Evolutionary conservation across 2,888 invertebrate species (phyloP).

Genomic region (Trichogramma dendrolimi): DNA sequence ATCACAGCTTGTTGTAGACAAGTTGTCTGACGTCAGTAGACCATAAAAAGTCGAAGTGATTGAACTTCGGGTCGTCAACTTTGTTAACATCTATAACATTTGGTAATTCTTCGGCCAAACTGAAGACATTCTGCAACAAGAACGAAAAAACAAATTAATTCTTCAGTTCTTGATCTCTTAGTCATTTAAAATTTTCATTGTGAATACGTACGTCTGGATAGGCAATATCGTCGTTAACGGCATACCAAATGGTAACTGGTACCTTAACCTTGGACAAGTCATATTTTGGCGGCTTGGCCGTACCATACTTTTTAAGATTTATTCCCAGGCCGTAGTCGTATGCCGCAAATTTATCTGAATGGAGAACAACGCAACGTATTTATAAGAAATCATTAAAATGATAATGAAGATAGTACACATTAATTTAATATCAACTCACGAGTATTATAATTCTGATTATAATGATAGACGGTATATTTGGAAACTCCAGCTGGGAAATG

Average conservation of each 20-base stretch:
- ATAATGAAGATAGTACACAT: background rate
- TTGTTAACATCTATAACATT: background rate
- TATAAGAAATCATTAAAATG: background rate
- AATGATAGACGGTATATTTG: slow-evolving; percentile 21
- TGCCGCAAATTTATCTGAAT: slow-evolving; percentile 11
- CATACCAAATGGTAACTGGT: slow-evolving; percentile 18
- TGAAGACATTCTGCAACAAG: background rate
- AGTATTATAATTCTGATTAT: slow-evolving; percentile 24
- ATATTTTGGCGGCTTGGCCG: background rate
- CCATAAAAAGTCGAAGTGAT: background rate
- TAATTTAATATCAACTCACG: slow-evolving; percentile 13
- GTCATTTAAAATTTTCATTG: too few relatives aligned
- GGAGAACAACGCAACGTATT: background rate
- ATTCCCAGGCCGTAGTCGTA: slow-evolving; percentile 7
- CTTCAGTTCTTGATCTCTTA: too few relatives aligned
- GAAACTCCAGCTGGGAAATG: slow-evolving; percentile 32
- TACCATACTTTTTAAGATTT: slow-evolving; percentile 10
- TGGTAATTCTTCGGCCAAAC: background rate
- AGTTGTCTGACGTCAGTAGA: too few relatives aligned
- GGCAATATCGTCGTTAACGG: slow-evolving; percentile 11
- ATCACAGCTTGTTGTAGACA: too few relatives aligned
- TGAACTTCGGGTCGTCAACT: background rate
- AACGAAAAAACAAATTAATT: background rate
- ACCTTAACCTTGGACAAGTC: slow-evolving; percentile 12
- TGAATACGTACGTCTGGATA: slow-evolving; percentile 7